A percentile compares a stretch with the other conserved stretches of the same genome.
phyloP scores from a whole-genome alignment of 1,140 invertebrate genomes.

The Steinernema khuongi region DNA sequence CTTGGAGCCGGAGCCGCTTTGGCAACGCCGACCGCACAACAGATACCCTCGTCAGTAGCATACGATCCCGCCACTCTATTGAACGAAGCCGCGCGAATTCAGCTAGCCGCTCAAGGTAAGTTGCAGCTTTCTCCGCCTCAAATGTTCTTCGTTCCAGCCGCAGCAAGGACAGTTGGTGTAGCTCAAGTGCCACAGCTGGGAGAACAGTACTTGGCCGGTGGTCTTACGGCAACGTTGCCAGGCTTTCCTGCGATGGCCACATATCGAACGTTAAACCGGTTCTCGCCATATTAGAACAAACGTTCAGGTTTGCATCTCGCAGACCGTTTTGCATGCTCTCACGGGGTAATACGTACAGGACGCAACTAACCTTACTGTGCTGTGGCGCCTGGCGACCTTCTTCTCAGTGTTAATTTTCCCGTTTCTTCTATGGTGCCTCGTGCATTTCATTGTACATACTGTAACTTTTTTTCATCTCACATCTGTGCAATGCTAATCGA shows the following conservation, averaged over 20 bases:
- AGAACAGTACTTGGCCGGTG: constrained; percentile 4
- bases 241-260: constrained; percentile 15
- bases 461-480: neutral
- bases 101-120: neutral
- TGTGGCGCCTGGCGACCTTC: neutral
- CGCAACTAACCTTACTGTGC: neutral
- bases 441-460: neutral
- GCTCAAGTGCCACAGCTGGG: neutral
- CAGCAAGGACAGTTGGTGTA: neutral
- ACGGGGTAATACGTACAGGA: neutral
- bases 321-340: neutral
- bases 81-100: neutral
- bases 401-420: neutral
- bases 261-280: constrained; percentile 20
- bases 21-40: neutral
- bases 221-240: neutral
- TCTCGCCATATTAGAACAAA: constrained; percentile 4
- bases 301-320: neutral
- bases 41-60: neutral
- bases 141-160: neutral
- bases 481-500: neutral
- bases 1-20: constrained; percentile 13
- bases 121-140: neutral
- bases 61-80: neutral
- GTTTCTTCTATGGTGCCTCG: neutral